Base-by-base conservation (phyloP, 2,113 vertebrate genomes). In the Sceloporus tristichus region DNA sequence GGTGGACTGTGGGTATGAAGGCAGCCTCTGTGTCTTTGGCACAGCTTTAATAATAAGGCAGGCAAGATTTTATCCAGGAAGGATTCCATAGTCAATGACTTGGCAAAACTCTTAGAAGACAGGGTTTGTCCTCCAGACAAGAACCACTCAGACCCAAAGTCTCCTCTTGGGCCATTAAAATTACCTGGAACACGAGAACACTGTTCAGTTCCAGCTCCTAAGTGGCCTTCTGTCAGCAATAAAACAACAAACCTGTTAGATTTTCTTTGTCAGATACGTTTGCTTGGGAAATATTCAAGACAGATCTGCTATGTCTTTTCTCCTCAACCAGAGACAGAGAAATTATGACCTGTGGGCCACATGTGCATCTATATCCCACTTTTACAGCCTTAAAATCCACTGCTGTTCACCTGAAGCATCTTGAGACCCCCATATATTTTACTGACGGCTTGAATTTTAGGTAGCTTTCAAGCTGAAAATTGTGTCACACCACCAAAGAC, bases 241-340 rank as follows among this genome's bases (percentile, higher is more conserved):
- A 75, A 75, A 84, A 78, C 38, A 88, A 59, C 40, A 29, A 81
- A 81, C 5, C 42, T 79, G 10, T 27, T 66, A 40, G 40, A 53
- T 66, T 5, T 0, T 19, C 53, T 82, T 87, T 77, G 68, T 38
- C 68, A 48, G 18, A 73, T 70, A 83, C 71, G 40, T 9, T 23
- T 79, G 88, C 91, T 91, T 91, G 79, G 71, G 71, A 34, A 92
- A 80, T 84, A 54, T 89, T 92, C 91, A 91, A 91, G 87, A 93
- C 2, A 0, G 29, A 70, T 34, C 89, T 87, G 89, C 91, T 38
- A 27, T 94, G 14, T 25, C 29, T 92, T 87, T 88, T 94, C 78
- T 74, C 42, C 42, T 48, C 42, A 48, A 48, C 42, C 42, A 48
- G 42, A 6, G 42, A 6, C 42, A 48, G 42, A 48, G 42, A 48